Percentiles rank a stretch among this genome's conserved stretches.
phyloP scores from a whole-genome alignment of 2,888 invertebrate species.

The Rhynchonema sp. region DNA sequence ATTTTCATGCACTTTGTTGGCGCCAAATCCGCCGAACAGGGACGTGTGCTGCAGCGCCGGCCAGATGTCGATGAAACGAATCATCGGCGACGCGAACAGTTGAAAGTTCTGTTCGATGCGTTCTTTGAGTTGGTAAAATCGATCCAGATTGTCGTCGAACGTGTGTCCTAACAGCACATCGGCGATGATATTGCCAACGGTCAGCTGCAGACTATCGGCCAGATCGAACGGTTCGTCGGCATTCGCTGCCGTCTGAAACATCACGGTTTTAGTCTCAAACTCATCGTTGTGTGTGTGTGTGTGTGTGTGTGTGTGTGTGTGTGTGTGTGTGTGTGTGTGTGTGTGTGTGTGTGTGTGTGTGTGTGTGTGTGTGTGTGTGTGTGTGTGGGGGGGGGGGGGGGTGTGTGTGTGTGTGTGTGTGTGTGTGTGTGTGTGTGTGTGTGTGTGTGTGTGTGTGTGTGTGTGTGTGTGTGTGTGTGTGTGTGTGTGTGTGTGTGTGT shows the following conservation, averaged over 20 bases:
- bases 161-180: not conserved
- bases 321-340: not conserved
- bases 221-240: not conserved
- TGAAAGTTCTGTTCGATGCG: not conserved
- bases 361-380: not conserved
- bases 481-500: constrained; percentile 6
- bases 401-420: constrained; percentile 3
- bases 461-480: constrained; percentile 6
- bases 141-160: not conserved
- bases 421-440: constrained; percentile 4
- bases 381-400: not conserved
- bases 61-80: not conserved
- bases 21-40: not conserved
- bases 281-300: not conserved
- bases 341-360: not conserved
- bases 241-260: too few species aligned
- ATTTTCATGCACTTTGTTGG: not conserved
- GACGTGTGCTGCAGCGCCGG: not conserved
- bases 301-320: not conserved
- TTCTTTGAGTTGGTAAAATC: not conserved
- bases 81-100: not conserved
- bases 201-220: not conserved
- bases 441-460: constrained; percentile 6
- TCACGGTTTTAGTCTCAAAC: not conserved
- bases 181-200: not conserved